These are phyloP conservation scores for Rhamnusium bicolor DNA, from an alignment of 2,888 invertebrate genomes.

Conservation along the genomic window DNA sequence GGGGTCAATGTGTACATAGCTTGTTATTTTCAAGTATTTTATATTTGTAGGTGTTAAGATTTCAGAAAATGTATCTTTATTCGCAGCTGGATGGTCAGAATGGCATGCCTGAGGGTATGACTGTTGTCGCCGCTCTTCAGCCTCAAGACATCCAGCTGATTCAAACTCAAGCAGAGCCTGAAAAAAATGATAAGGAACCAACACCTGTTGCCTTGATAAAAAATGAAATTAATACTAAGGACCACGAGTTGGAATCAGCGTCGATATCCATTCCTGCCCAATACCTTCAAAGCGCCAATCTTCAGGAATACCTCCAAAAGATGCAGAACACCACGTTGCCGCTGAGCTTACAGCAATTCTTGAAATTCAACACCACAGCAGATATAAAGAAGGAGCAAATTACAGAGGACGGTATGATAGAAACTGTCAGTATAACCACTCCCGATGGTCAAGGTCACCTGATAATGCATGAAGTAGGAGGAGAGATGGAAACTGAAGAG, in stretches of 20 bases:
- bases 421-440: constrained; percentile 71
- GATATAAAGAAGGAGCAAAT: constrained; percentile 74
- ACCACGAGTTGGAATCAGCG: constrained; percentile 52
- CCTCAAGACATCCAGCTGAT: constrained; percentile 82
- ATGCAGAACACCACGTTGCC: constrained; percentile 71
- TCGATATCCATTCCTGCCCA: constrained; percentile 72
- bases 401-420: constrained; percentile 72
- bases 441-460: constrained; percentile 63
- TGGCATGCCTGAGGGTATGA: constrained; percentile 77
- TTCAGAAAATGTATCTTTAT: background rate
- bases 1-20: background rate
- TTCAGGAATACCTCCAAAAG: constrained; percentile 73
- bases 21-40: background rate
- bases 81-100: constrained; percentile 69
- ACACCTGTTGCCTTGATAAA: constrained; percentile 73
- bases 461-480: constrained; percentile 67
- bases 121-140: constrained; percentile 78
- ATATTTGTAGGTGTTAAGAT: too few species aligned
- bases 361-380: constrained; percentile 74
- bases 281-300: constrained; percentile 73
- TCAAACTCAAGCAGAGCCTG: constrained; percentile 66
- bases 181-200: constrained; percentile 66
- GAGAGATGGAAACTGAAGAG: constrained; percentile 67
- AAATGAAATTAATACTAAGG: constrained; percentile 61
- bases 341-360: constrained; percentile 76